phyloP scores from a whole-genome alignment of 2,888 invertebrate genomes.

The Poecilobothrus nobilitatus region DNA sequence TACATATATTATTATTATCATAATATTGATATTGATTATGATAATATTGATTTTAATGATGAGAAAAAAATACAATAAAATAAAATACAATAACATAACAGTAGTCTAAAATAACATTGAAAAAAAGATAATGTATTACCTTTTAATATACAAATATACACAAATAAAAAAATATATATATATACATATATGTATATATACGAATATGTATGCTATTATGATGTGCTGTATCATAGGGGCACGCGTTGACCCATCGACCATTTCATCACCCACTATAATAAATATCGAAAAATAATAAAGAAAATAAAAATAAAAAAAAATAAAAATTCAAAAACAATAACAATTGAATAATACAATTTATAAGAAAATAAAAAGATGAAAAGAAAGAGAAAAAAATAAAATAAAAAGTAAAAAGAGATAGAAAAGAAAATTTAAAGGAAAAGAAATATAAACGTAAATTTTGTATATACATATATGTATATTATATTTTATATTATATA shows the following conservation, averaged over 20 bases:
- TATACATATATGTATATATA: too few species aligned
- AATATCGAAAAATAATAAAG: background rate
- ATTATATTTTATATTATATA: too few species aligned
- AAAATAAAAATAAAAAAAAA: background rate
- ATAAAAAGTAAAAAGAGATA: too few species aligned
- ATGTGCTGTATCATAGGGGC: background rate
- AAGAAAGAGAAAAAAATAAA: background rate
- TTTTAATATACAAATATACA: background rate
- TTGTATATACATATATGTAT: too few species aligned
- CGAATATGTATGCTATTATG: too few species aligned
- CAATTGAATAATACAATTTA: background rate
- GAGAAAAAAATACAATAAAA: background rate
- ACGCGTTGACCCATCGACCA: slow-evolving; percentile 10
- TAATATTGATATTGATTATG: background rate
- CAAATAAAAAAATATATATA: too few species aligned
- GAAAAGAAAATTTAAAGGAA: too few species aligned
- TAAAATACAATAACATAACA: background rate
- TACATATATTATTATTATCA: background rate
- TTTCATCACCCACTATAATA: slow-evolving; percentile 8
- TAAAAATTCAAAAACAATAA: background rate
- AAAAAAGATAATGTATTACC: background rate
- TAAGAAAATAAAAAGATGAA: background rate
- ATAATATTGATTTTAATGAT: background rate
- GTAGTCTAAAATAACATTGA: background rate
- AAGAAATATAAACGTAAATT: too few species aligned